phyloP scores from a whole-genome alignment of 2,888 invertebrate genomes.

The Pristionchus entomophagus region DNA sequence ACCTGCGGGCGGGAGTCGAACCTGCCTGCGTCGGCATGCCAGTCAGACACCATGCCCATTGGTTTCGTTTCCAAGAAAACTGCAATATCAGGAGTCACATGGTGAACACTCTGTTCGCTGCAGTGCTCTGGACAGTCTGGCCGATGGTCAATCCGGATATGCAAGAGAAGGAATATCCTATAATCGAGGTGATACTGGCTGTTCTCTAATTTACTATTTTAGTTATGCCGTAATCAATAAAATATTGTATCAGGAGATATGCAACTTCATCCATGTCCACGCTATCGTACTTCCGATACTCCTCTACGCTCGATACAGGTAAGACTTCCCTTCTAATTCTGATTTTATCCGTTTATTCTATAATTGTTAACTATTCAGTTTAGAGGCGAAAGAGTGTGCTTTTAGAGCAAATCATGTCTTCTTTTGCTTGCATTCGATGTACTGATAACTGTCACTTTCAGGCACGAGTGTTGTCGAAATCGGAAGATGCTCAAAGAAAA shows the following conservation, averaged over 20 bases:
- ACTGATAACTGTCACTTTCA: too few relatives aligned
- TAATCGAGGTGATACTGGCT: not conserved
- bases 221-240: too few relatives aligned
- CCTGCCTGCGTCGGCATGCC: too few relatives aligned
- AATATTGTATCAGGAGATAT: not conserved
- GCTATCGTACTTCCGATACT: not conserved
- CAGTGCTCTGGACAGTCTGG: not conserved
- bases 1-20: too few relatives aligned
- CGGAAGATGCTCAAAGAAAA: not conserved
- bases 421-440: too few relatives aligned
- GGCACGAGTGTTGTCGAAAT: not conserved
- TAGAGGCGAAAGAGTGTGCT: too few relatives aligned
- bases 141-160: not conserved
- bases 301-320: not conserved
- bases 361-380: not conserved
- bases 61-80: not conserved
- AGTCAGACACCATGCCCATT: too few relatives aligned
- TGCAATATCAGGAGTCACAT: constrained; percentile 10
- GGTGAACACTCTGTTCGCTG: not conserved
- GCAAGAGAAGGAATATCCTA: not conserved
- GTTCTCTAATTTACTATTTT: too few relatives aligned
- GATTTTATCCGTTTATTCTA: too few relatives aligned
- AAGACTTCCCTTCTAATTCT: too few relatives aligned
- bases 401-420: too few relatives aligned
- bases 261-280: not conserved